Evolutionary conservation across 2,888 invertebrate species (phyloP).

Genomic region (Thera obeliscata): DNA sequence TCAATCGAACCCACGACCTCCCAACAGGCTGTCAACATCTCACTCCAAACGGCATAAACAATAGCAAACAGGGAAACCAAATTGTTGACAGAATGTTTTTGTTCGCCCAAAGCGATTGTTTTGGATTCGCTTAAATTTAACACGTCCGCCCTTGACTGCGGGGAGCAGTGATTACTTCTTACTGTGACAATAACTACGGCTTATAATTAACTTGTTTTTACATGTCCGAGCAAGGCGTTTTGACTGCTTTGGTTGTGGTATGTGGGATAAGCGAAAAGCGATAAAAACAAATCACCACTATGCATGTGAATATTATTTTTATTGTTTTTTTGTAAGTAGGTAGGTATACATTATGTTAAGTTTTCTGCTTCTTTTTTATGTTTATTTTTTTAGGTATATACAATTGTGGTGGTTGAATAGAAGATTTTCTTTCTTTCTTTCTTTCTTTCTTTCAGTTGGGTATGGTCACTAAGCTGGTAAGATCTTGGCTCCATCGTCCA

Average conservation of each 20-base stretch:
- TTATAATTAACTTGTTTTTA: conserved; percentile 76
- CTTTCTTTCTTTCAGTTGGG: too few relatives aligned
- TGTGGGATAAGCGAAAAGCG: conserved; percentile 23
- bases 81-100: conserved; percentile 26
- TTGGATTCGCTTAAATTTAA: conserved; percentile 43
- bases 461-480: too few relatives aligned
- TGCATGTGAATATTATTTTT: too few relatives aligned
- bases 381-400: too few relatives aligned
- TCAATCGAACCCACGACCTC: conserved; percentile 7
- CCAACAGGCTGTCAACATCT: conserved; percentile 21
- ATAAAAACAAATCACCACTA: neutral
- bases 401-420: too few relatives aligned
- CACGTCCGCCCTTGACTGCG: conserved; percentile 54
- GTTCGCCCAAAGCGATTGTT: conserved; percentile 30
- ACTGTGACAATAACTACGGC: conserved; percentile 65
- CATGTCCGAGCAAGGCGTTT: conserved; percentile 51
- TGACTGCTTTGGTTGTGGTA: conserved; percentile 31
- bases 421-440: too few relatives aligned
- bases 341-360: too few relatives aligned
- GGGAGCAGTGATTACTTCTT: conserved; percentile 62
- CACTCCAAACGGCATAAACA: conserved; percentile 21
- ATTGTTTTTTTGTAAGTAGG: too few relatives aligned
- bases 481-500: too few relatives aligned
- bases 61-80: conserved; percentile 26
- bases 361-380: too few relatives aligned